A percentile compares a stretch with the other conserved stretches of the same genome.
Conservation (phyloP, 53 echinoderm and acorn worm genomes). For the Apostichopus leukothele region DNA sequence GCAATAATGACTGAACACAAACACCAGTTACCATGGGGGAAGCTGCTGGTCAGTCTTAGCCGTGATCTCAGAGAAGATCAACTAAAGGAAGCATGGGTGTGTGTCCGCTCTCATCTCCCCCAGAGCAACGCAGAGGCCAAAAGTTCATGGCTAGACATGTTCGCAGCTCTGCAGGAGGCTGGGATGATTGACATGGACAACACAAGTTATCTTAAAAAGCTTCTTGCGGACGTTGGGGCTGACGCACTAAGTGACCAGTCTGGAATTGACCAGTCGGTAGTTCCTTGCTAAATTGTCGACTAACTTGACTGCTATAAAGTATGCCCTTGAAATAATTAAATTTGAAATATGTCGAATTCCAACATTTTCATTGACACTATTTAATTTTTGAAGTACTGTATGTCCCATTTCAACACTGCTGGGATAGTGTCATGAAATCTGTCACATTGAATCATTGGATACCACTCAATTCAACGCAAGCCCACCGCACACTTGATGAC, state of each 20-base stretch:
- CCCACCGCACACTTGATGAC: no score
- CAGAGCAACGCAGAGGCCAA: slow-evolving; percentile 24
- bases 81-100: slow-evolving; percentile 40
- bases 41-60: slow-evolving; percentile 45
- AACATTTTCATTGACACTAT: no score
- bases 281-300: no score
- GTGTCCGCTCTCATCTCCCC: slow-evolving; percentile 17
- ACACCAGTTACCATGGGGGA: slow-evolving; percentile 36
- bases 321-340: no score
- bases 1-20: slow-evolving; percentile 17
- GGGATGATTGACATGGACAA: slow-evolving; percentile 71
- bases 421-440: no score
- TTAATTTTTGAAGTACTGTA: no score
- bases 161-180: slow-evolving; percentile 47
- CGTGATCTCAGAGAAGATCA: slow-evolving; percentile 45
- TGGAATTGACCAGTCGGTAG: no score
- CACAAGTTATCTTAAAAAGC: slow-evolving; percentile 60
- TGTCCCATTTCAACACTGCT: no score
- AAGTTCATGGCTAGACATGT: slow-evolving; percentile 14
- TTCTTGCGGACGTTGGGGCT: slow-evolving; percentile 34
- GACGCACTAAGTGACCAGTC: neutral
- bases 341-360: no score
- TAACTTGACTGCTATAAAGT: no score
- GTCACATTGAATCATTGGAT: no score
- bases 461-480: no score